phyloP scores from a whole-genome alignment of 2,797 vertebrate species.

The Phalloptychus januarius region DNA sequence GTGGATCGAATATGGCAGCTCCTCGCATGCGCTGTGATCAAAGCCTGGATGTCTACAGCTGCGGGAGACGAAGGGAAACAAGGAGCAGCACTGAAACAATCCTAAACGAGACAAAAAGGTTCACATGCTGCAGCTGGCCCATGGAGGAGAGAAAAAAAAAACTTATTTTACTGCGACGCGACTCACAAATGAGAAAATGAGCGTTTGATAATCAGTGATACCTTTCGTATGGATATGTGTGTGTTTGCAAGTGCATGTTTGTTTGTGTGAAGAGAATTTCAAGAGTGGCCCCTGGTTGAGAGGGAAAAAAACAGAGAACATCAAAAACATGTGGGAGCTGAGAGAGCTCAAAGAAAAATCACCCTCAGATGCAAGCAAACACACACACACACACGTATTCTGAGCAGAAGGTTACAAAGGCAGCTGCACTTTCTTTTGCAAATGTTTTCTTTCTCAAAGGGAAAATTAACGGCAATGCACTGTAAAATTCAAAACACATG shows the following conservation, averaged over 20 bases:
- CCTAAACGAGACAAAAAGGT: slow-evolving; percentile 65
- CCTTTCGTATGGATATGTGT: slow-evolving; percentile 19
- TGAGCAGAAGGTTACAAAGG: slow-evolving; percentile 51
- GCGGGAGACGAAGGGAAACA: slow-evolving; percentile 17
- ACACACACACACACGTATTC: slow-evolving; percentile 18
- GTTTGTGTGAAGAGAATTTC: slow-evolving; percentile 48
- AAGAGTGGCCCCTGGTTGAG: slow-evolving; percentile 65
- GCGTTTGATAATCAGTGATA: slow-evolving; percentile 46
- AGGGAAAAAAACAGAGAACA: slow-evolving; percentile 67
- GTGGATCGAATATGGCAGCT: slow-evolving; percentile 69
- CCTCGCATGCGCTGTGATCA: slow-evolving; percentile 67
- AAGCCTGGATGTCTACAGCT: slow-evolving; percentile 65
- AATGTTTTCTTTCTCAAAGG: slow-evolving; percentile 45
- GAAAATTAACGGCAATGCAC: slow-evolving; percentile 56
- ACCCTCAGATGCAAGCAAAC: slow-evolving; percentile 51
- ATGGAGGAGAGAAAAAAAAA: slow-evolving; percentile 18
- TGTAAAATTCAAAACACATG: slow-evolving; percentile 53
- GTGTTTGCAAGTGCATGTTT: slow-evolving; percentile 26
- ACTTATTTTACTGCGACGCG: slow-evolving; percentile 44
- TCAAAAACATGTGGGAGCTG: slow-evolving; percentile 76
- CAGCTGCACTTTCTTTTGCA: slow-evolving; percentile 58
- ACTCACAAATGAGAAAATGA: slow-evolving; percentile 49
- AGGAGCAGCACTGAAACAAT: slow-evolving; percentile 36
- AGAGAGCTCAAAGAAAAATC: slow-evolving; percentile 68
- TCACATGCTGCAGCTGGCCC: slow-evolving; percentile 61